Percentiles rank a stretch among this genome's conserved stretches.
These are phyloP conservation scores for Lochmaea capreae DNA, from an alignment of 2,888 invertebrate genomes.

Conservation along the genomic window DNA sequence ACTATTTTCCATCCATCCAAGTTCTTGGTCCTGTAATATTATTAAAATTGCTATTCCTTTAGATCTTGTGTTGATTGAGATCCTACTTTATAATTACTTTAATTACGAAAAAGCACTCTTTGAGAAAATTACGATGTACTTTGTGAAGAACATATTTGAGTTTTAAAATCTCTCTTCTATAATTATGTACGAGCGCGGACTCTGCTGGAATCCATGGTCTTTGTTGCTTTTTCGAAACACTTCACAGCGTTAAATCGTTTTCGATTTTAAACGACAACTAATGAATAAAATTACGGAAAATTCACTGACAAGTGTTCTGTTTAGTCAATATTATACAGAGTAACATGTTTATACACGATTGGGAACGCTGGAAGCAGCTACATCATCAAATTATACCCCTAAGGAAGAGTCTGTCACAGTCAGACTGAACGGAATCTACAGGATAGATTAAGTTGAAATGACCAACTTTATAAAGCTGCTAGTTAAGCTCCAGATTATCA, in stretches of 20 bases:
- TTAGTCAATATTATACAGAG: background rate
- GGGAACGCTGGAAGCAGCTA: too few species aligned
- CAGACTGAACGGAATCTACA: too few species aligned
- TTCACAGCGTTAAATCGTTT: conserved; percentile 19
- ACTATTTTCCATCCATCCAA: conserved; percentile 14
- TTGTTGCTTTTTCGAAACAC: conserved; percentile 22
- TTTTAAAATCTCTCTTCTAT: conserved; percentile 46
- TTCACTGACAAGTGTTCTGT: background rate
- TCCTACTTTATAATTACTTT: conserved; percentile 59
- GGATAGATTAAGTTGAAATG: too few species aligned
- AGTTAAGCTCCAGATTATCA: too few species aligned
- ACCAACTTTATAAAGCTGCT: too few species aligned
- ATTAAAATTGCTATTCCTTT: conserved; percentile 30
- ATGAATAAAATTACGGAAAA: conserved; percentile 11
- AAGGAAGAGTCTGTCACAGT: too few species aligned
- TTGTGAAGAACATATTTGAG: conserved; percentile 52
- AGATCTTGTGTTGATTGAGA: conserved; percentile 54
- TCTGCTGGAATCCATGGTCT: conserved; percentile 19
- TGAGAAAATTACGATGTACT: conserved; percentile 54
- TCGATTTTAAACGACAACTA: conserved; percentile 9
- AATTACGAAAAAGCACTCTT: conserved; percentile 59
- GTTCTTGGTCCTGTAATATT: conserved; percentile 36
- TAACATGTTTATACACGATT: too few species aligned
- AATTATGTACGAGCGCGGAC: conserved; percentile 29
- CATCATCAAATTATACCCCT: too few species aligned